A percentile compares a stretch with the other conserved stretches of the same genome.
Conservation (phyloP, 2,888 invertebrate species). For the Heterodera filipjevi region DNA sequence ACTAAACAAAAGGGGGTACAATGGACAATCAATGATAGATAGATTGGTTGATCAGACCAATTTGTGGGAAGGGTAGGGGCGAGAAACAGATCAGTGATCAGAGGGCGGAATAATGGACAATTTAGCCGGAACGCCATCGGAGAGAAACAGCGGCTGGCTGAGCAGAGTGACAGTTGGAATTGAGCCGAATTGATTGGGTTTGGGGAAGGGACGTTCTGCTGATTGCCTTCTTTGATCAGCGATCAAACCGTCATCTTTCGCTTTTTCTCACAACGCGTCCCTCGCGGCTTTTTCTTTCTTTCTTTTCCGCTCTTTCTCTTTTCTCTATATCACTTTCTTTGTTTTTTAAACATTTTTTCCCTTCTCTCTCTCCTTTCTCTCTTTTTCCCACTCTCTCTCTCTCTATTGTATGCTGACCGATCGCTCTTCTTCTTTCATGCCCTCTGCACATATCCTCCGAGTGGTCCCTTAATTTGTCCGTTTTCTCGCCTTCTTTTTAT, state of each 20-base stretch:
- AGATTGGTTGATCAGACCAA: not conserved
- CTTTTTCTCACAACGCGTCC: conserved; percentile 3
- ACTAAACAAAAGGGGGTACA: no score
- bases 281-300: not conserved
- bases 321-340: not conserved
- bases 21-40: not conserved
- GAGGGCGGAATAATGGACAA: not conserved
- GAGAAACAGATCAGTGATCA: not conserved
- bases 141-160: conserved; percentile 23
- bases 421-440: not conserved
- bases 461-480: not conserved
- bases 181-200: conserved; percentile 21
- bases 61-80: not conserved
- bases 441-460: conserved; percentile 9
- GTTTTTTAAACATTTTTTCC: no score
- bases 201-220: conserved; percentile 15
- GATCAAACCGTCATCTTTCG: not conserved
- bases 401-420: not conserved
- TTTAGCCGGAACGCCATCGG: conserved; percentile 20
- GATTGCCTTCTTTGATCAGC: conserved; percentile 8
- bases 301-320: not conserved
- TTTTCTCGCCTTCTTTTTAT: not conserved
- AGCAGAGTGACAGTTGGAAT: conserved; percentile 7
- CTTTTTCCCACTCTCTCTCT: not conserved
- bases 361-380: not conserved